Evolutionary conservation across 2,113 vertebrate genomes (phyloP), one percentile per base, ranked within the genome.

Genomic region (Melanocharis versteri): DNA sequence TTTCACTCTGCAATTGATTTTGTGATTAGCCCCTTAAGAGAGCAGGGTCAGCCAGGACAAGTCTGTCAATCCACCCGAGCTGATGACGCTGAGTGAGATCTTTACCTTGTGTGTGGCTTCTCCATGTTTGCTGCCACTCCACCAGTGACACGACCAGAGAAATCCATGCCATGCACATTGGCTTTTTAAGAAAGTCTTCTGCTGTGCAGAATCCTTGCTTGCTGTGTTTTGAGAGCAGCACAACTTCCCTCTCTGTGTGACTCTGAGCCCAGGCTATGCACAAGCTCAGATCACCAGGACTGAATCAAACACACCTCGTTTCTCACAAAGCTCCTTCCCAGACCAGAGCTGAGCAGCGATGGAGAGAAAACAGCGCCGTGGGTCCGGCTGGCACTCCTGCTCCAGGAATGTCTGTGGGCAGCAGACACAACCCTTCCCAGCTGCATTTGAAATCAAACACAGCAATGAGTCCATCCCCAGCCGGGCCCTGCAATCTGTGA

Each of bases 11-110:
- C 69, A 79, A 47, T 1, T 56, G 69, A 89, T 83, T 87, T 83
- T 93, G 50, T 66, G 68, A 91, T 91, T 77, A 93, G 57, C 31
- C 31, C 61, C 42, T 94, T 71, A 76, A 35, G 35, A 57, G 31
- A 51, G 27, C 45, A 53, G 68, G 37, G 69, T 65, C 68, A 84
- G 47, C 27, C 83, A 72, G 44, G 68, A 89, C 30, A n/a, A 57
- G 31, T 16, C 60, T 42, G 87, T 2, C 13, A 77, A 53, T 37
- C 42, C 45, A 42, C 39, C 72, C 56, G 37, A 88, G 77, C 70
- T 87, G 82, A 50, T 77, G 91, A 85, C 0, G 1, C 39, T 0
- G 4, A 78, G 30, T 1, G 22, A 78, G 69, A 39, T 42, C 77
- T 45, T 80, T 2, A 37, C 61, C 31, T 62, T 42, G 9, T 6